These are phyloP conservation scores for Apomyelois bistriatella DNA, from an alignment of 2,888 invertebrate genomes.

Conservation along the genomic window DNA sequence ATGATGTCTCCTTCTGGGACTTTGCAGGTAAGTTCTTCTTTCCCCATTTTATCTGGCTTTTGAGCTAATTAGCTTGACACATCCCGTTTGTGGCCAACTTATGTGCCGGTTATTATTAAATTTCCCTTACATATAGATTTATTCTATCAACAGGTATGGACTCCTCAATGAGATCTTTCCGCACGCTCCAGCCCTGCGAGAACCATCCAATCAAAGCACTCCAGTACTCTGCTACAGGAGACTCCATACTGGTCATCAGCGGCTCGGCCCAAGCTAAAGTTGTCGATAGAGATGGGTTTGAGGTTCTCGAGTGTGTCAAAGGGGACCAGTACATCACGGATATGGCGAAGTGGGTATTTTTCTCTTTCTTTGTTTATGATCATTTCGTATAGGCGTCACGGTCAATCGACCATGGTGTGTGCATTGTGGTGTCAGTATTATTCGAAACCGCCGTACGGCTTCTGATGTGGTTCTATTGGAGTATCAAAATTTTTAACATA, in stretches of 20 bases:
- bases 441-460: too few relatives aligned
- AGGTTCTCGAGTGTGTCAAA: slow-evolving; percentile 94
- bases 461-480: too few relatives aligned
- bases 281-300: slow-evolving; percentile 95
- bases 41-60: background rate
- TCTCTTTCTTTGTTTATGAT: slow-evolving; percentile 15
- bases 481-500: too few relatives aligned
- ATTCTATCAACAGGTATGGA: slow-evolving; percentile 88
- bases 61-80: too few relatives aligned
- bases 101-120: too few relatives aligned
- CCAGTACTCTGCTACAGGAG: slow-evolving; percentile 96
- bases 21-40: slow-evolving; percentile 84
- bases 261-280: slow-evolving; percentile 97
- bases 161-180: slow-evolving; percentile 92
- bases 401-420: too few relatives aligned
- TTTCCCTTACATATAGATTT: too few relatives aligned
- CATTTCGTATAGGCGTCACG: too few relatives aligned
- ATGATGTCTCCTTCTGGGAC: slow-evolving; percentile 98
- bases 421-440: background rate
- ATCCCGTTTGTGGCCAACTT: too few relatives aligned
- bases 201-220: slow-evolving; percentile 94
- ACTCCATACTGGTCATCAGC: slow-evolving; percentile 94
- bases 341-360: slow-evolving; percentile 84
- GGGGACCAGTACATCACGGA: slow-evolving; percentile 98
- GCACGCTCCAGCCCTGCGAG: slow-evolving; percentile 96